phyloP scores from a whole-genome alignment of 2,113 vertebrate species.

The Charadrius vociferus region DNA sequence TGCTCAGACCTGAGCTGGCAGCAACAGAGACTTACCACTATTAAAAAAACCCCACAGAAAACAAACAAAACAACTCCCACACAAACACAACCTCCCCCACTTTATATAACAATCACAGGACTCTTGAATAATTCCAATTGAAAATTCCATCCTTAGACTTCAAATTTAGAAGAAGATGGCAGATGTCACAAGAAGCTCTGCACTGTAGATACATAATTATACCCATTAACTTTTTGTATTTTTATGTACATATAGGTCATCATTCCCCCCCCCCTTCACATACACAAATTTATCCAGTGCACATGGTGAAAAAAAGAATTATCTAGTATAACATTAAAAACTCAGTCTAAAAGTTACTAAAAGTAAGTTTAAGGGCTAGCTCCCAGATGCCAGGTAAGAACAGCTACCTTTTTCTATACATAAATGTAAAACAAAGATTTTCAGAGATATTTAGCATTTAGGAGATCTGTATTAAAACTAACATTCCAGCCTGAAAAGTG shows the following conservation, averaged over 20 bases:
- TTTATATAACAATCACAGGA: background rate
- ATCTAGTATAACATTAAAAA: background rate
- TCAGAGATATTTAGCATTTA: background rate
- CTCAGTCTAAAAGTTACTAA: background rate
- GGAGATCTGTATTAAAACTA: background rate
- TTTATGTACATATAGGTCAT: background rate
- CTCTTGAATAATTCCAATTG: background rate
- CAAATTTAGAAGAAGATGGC: background rate
- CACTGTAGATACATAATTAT: background rate
- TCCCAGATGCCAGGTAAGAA: background rate
- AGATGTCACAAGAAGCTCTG: background rate
- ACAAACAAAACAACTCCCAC: rapidly evolving
- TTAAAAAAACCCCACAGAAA: background rate
- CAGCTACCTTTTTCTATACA: background rate
- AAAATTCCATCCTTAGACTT: background rate
- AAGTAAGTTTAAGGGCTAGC: background rate
- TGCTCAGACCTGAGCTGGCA: background rate
- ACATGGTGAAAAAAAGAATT: background rate
- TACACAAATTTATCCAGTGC: background rate
- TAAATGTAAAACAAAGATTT: background rate
- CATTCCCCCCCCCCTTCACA: rapidly evolving
- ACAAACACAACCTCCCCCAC: background rate
- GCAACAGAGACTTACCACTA: background rate
- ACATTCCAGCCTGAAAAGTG: background rate
- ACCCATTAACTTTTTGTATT: background rate